phyloP scores from a whole-genome alignment of 37 sponge, comb jelly and placozoan species.

The Corticium candelabrum region DNA sequence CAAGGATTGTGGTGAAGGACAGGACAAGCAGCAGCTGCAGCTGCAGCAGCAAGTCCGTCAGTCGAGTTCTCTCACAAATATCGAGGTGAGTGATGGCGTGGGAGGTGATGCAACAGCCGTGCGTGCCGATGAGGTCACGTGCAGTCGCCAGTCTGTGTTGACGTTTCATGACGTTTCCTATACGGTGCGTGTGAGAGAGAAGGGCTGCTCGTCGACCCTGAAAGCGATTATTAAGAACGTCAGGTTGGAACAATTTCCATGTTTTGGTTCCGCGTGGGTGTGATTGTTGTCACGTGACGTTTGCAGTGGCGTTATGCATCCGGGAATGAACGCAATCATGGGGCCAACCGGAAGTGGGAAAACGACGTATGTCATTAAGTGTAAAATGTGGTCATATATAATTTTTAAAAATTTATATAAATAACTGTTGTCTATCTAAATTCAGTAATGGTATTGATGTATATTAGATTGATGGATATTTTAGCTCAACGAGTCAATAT shows the following conservation, averaged over 20 bases:
- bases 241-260: not conserved
- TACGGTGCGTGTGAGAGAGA: not conserved
- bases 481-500: conserved; percentile 9
- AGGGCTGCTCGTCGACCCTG: not conserved
- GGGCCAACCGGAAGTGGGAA: conserved; percentile 28
- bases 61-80: too few species aligned
- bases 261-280: not conserved
- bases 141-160: too few species aligned
- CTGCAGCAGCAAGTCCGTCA: too few species aligned
- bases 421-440: too few species aligned
- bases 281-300: too few species aligned
- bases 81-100: too few species aligned
- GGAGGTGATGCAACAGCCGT: too few species aligned
- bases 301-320: conserved; percentile 17
- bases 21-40: too few species aligned
- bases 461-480: conserved; percentile 25
- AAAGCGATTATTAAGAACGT: not conserved
- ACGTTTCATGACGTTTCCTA: not conserved
- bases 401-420: too few species aligned
- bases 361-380: not conserved
- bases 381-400: too few species aligned
- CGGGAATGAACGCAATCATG: conserved; percentile 24
- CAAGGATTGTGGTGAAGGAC: too few species aligned
- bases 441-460: not conserved
- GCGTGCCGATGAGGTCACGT: too few species aligned